Conservation (phyloP, 1,140 invertebrate genomes). For the Amyelois transitella region DNA sequence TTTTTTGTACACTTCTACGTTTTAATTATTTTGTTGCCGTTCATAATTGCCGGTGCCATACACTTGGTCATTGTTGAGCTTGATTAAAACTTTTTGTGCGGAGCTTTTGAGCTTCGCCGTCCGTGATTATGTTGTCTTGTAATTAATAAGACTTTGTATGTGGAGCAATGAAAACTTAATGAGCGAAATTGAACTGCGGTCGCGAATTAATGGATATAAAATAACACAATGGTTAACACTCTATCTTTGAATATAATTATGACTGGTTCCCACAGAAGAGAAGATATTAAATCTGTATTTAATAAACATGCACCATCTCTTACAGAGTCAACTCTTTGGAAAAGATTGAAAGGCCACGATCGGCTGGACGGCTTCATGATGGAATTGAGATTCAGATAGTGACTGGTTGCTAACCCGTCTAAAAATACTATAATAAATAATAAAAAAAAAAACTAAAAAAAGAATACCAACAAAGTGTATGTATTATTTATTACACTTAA, state of each 20-base stretch:
- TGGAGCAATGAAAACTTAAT: not conserved
- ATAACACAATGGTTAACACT: too few relatives aligned
- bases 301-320: too few relatives aligned
- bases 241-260: too few relatives aligned
- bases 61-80: not conserved
- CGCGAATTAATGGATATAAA: not conserved
- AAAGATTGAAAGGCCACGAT: not conserved
- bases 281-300: too few relatives aligned
- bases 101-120: not conserved
- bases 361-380: too few relatives aligned
- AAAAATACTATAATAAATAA: not conserved
- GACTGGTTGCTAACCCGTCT: too few relatives aligned
- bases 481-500: too few relatives aligned
- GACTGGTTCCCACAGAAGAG: too few relatives aligned
- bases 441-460: not conserved
- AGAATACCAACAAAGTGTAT: too few relatives aligned
- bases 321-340: not conserved
- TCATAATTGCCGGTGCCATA: constrained; percentile 2
- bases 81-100: constrained; percentile 5
- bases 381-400: too few relatives aligned
- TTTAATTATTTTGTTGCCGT: not conserved
- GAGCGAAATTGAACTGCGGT: not conserved
- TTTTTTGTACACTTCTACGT: not conserved
- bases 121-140: not conserved
- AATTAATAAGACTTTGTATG: not conserved